Evolutionary conservation across 2,888 invertebrate species (phyloP).

Genomic region (Andrena trimmerana): DNA sequence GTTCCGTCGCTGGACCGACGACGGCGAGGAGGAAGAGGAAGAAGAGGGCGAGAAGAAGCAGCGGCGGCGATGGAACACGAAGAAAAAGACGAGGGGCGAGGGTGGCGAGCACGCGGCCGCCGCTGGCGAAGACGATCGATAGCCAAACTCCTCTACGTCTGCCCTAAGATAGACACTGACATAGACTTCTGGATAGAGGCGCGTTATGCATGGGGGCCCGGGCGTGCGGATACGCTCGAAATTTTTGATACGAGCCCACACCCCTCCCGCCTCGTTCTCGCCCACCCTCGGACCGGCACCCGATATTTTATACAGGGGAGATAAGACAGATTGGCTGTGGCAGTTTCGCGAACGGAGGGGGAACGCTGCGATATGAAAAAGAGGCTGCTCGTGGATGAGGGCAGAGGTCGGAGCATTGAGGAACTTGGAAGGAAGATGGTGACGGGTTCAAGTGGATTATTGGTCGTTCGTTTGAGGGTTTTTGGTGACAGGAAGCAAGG

Average conservation of each 20-base stretch:
- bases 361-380: slow-evolving; percentile 7
- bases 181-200: slow-evolving; percentile 53
- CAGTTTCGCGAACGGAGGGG: slow-evolving; percentile 14
- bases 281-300: background rate
- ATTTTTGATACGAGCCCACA: slow-evolving; percentile 32
- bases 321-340: slow-evolving; percentile 43
- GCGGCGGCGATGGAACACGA: slow-evolving; percentile 54
- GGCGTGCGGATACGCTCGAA: slow-evolving; percentile 14
- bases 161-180: slow-evolving; percentile 76
- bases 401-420: background rate
- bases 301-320: slow-evolving; percentile 30
- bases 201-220: slow-evolving; percentile 48
- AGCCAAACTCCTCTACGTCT: slow-evolving; percentile 83
- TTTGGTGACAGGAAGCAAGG: too few species aligned
- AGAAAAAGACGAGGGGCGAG: slow-evolving; percentile 66
- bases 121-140: slow-evolving; percentile 81
- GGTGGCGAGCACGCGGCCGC: slow-evolving; percentile 78
- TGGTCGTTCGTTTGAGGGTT: too few species aligned
- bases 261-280: background rate
- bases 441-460: too few species aligned
- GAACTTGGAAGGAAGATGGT: too few species aligned
- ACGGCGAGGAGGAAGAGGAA: slow-evolving; percentile 63
- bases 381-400: background rate
- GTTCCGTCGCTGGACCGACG: slow-evolving; percentile 34
- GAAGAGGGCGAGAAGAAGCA: slow-evolving; percentile 58